phyloP scores from a whole-genome alignment of 2,113 vertebrate genomes.

The Ameiurus melas region DNA sequence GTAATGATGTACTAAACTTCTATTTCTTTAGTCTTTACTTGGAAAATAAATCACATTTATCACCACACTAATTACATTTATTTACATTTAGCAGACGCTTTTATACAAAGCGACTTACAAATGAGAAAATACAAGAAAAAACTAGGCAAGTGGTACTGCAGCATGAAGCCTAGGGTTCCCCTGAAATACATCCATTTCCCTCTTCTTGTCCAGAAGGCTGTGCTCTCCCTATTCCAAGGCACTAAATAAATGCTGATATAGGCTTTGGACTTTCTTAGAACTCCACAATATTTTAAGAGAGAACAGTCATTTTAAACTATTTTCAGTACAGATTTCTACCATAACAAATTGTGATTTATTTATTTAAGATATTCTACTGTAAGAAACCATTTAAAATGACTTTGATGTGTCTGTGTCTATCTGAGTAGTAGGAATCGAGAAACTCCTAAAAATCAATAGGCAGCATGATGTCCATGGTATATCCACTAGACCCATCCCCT shows the following conservation, averaged over 20 bases:
- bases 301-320: neutral
- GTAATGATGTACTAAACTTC: no score
- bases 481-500: neutral
- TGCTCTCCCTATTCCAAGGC: neutral
- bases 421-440: neutral
- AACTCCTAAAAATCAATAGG: neutral
- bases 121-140: no score
- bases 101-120: no score
- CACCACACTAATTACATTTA: conserved; percentile 29
- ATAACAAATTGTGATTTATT: neutral
- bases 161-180: conserved; percentile 24
- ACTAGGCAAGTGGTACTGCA: neutral
- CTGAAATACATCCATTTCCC: conserved; percentile 31
- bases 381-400: neutral
- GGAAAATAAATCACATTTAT: neutral
- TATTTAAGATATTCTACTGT: neutral
- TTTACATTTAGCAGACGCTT: no score
- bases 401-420: neutral
- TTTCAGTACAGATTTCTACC: neutral
- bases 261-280: neutral
- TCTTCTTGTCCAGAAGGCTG: conserved; percentile 21
- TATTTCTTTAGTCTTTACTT: no score
- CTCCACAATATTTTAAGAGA: neutral
- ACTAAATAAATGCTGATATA: conserved; percentile 14
- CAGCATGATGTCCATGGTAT: neutral